These are phyloP conservation scores for Myiotriccus ornatus DNA, from an alignment of 2,797 vertebrate genomes.

Conservation along the genomic window DNA sequence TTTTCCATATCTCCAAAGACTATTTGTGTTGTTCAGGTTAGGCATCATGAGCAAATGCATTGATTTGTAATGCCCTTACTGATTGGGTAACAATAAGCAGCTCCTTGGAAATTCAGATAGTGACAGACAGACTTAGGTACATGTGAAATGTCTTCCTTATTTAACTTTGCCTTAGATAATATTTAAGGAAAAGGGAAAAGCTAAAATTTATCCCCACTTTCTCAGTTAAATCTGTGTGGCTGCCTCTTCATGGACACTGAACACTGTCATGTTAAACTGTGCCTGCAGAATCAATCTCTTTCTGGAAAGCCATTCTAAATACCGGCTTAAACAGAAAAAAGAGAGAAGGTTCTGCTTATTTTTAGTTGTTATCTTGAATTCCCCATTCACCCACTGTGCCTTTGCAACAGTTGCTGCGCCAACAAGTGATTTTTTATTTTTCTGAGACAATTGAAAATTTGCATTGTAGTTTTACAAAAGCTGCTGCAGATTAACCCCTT, in stretches of 20 bases:
- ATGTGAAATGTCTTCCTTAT: neutral
- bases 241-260: neutral
- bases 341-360: neutral
- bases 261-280: neutral
- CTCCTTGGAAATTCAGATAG: neutral
- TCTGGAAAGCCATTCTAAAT: neutral
- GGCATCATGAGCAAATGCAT: neutral
- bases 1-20: neutral
- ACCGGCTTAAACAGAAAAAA: neutral
- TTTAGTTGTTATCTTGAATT: neutral
- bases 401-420: neutral
- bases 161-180: neutral
- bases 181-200: neutral
- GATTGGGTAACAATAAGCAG: neutral
- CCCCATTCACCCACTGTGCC: neutral
- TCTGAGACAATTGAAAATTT: neutral
- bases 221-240: neutral
- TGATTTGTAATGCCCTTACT: neutral
- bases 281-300: neutral
- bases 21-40: neutral
- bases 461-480: neutral
- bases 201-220: neutral
- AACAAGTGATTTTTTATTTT: neutral
- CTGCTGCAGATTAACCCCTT: neutral
- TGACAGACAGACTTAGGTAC: neutral